Evolutionary conservation across 2,888 invertebrate species (phyloP).

Genomic region (Clunio marinus): DNA sequence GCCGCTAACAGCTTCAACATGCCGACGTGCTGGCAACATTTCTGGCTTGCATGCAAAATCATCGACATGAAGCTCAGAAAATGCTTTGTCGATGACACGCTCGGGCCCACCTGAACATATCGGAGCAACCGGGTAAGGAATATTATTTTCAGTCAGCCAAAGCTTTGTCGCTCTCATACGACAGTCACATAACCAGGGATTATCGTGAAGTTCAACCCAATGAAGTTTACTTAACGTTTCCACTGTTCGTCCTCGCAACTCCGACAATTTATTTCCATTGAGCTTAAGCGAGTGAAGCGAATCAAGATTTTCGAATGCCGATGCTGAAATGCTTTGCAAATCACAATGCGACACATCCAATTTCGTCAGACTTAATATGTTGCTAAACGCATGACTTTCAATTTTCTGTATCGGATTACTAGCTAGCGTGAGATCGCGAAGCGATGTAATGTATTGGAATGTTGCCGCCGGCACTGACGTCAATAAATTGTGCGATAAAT

Average conservation of each 20-base stretch:
- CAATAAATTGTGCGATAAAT: slow-evolving; percentile 78
- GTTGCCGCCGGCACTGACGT: slow-evolving; percentile 75
- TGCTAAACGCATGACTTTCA: slow-evolving; percentile 68
- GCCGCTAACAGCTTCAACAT: slow-evolving; percentile 73
- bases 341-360: slow-evolving; percentile 80
- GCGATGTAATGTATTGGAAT: slow-evolving; percentile 72
- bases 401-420: slow-evolving; percentile 79
- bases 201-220: slow-evolving; percentile 78
- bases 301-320: slow-evolving; percentile 72
- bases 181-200: slow-evolving; percentile 87
- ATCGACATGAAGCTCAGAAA: slow-evolving; percentile 71
- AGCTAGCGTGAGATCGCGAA: slow-evolving; percentile 74
- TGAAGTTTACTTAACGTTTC: slow-evolving; percentile 69
- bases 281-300: slow-evolving; percentile 73
- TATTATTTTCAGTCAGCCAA: slow-evolving; percentile 74
- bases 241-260: slow-evolving; percentile 67
- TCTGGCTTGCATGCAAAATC: slow-evolving; percentile 85
- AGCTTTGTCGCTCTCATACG: slow-evolving; percentile 73
- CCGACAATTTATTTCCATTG: slow-evolving; percentile 74
- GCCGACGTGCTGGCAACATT: slow-evolving; percentile 68
- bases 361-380: slow-evolving; percentile 72
- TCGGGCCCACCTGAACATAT: slow-evolving; percentile 69
- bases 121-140: slow-evolving; percentile 73
- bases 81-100: slow-evolving; percentile 65
- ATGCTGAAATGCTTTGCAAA: slow-evolving; percentile 70